These are phyloP conservation scores for Pluvialis apricaria DNA, from an alignment of 2,113 vertebrate genomes.

Conservation along the genomic window DNA sequence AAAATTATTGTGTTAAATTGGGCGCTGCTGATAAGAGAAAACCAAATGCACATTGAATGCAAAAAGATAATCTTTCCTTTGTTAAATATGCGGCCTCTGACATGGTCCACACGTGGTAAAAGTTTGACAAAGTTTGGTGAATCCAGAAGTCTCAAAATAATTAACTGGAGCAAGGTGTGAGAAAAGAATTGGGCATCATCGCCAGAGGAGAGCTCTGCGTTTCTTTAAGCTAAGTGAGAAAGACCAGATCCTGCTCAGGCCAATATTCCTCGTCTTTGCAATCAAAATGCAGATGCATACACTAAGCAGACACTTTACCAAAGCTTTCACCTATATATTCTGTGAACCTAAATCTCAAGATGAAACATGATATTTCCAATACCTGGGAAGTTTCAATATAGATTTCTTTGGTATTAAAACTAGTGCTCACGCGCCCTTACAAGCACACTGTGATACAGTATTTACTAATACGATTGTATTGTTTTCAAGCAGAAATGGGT, in stretches of 20 bases:
- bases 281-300: not conserved
- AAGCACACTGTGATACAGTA: not conserved
- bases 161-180: not conserved
- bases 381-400: not conserved
- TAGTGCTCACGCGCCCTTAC: not conserved
- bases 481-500: not conserved
- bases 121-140: not conserved
- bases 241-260: not conserved
- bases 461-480: not conserved
- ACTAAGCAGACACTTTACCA: not conserved
- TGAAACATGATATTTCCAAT: not conserved
- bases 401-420: not conserved
- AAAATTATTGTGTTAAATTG: not conserved
- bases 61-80: not conserved
- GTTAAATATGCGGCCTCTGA: not conserved
- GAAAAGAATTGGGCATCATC: not conserved
- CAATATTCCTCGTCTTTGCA: not conserved
- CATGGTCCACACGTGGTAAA: not conserved
- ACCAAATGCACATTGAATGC: not conserved
- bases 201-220: not conserved
- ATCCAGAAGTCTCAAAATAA: not conserved
- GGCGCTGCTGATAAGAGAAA: not conserved
- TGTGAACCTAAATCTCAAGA: not conserved
- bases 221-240: not conserved
- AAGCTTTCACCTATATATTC: not conserved